Evolutionary conservation across 35 echinoderm and acorn worm genomes (phyloP).

Genomic region (Eucidaris tribuloides): DNA sequence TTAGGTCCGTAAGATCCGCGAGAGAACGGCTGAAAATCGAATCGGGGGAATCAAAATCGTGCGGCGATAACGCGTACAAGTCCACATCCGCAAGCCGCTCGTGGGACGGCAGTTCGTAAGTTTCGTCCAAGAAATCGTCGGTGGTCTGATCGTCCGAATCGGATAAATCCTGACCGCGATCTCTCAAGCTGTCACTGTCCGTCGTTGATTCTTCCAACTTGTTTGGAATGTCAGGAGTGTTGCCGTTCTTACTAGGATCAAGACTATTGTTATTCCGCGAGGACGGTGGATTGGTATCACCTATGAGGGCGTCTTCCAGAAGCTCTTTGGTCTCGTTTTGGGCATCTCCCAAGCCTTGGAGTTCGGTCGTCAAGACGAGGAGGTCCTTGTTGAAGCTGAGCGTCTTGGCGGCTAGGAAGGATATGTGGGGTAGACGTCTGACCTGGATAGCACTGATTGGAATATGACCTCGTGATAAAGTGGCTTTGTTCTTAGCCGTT

Average conservation of each 20-base stretch:
- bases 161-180: slow-evolving; percentile 43
- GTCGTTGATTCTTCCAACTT: background rate
- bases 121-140: slow-evolving; percentile 60
- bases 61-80: slow-evolving; percentile 80
- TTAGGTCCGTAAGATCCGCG: slow-evolving; percentile 88
- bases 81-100: slow-evolving; percentile 84
- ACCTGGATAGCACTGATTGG: slow-evolving; percentile 95
- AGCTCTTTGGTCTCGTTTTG: slow-evolving; percentile 53
- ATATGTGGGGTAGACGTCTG: slow-evolving; percentile 55
- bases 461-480: slow-evolving; percentile 69
- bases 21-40: slow-evolving; percentile 80
- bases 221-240: slow-evolving; percentile 11
- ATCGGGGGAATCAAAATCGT: slow-evolving; percentile 87
- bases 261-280: slow-evolving; percentile 4
- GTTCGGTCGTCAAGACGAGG: slow-evolving; percentile 44
- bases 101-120: slow-evolving; percentile 70
- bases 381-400: slow-evolving; percentile 62
- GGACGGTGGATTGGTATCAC: background rate
- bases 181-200: slow-evolving; percentile 27
- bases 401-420: slow-evolving; percentile 37
- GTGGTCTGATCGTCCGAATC: slow-evolving; percentile 18
- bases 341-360: slow-evolving; percentile 38
- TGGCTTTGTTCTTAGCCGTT: slow-evolving; percentile 50
- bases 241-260: background rate
- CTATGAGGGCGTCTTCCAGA: slow-evolving; percentile 22